phyloP scores from a whole-genome alignment of 2,888 invertebrate species.

The Apodemia zela region DNA sequence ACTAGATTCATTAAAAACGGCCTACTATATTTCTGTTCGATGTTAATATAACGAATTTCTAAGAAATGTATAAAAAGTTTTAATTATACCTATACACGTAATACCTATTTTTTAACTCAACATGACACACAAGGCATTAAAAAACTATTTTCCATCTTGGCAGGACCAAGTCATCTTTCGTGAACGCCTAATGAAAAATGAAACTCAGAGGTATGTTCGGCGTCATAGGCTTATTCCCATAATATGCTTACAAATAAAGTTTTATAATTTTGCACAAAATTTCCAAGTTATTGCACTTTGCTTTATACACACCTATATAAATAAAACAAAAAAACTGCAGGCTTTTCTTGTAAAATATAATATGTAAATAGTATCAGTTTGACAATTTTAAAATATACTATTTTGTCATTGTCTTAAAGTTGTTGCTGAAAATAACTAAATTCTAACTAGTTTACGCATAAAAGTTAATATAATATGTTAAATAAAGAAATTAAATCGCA shows the following conservation, averaged over 20 bases:
- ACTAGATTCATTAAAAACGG: background rate
- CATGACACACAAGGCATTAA: background rate
- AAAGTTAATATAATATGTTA: too few relatives aligned
- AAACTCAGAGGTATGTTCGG: conserved; percentile 63
- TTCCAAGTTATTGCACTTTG: conserved; percentile 14
- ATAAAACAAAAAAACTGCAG: background rate
- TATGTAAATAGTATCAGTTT: background rate
- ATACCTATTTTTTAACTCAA: background rate
- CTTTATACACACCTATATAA: conserved; percentile 8
- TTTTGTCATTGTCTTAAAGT: background rate
- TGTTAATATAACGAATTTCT: too few relatives aligned
- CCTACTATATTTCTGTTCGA: background rate
- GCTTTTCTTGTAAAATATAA: background rate
- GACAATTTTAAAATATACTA: conserved; percentile 10
- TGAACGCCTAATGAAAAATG: conserved; percentile 72
- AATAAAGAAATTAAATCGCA: too few relatives aligned
- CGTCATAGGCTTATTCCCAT: conserved; percentile 45
- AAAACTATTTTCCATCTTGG: conserved; percentile 35
- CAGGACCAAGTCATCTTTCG: conserved; percentile 80
- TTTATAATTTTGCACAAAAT: conserved; percentile 20
- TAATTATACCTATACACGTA: background rate
- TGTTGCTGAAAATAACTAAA: background rate
- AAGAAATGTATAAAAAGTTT: background rate
- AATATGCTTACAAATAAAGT: background rate
- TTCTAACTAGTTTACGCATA: too few relatives aligned